A percentile compares a stretch with the other conserved stretches of the same genome.
These are phyloP conservation scores for Pseudochirops corinnae DNA, from an alignment of 2,797 vertebrate species.

Conservation along the genomic window DNA sequence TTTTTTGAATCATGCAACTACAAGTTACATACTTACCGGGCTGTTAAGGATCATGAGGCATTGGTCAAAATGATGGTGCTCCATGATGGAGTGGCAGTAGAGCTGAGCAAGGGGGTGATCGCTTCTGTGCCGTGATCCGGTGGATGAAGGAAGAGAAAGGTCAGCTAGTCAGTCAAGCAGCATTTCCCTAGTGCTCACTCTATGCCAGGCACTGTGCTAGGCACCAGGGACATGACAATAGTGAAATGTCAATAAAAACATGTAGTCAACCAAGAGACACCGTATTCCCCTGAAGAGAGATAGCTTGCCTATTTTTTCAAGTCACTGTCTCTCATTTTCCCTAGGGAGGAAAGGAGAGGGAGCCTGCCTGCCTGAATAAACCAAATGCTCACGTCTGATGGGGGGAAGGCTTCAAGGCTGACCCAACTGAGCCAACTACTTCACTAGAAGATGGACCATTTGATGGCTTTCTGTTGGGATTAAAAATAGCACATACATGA, in stretches of 20 bases:
- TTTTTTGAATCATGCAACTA: constrained; percentile 50
- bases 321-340: constrained; percentile 8
- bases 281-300: neutral
- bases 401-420: neutral
- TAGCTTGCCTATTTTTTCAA: neutral
- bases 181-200: neutral
- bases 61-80: constrained; percentile 98
- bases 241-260: neutral
- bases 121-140: constrained; percentile 86
- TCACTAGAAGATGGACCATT: neutral
- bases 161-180: neutral
- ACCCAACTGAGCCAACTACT: neutral
- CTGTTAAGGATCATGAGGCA: constrained; percentile 99
- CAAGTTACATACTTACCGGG: constrained; percentile 88
- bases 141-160: neutral
- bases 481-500: neutral
- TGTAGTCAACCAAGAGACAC: neutral
- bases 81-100: constrained; percentile 98
- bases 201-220: neutral
- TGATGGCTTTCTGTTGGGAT: neutral
- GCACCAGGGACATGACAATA: neutral
- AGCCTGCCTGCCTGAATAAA: neutral
- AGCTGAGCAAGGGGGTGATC: constrained; percentile 97
- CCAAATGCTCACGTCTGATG: constrained; percentile 10
- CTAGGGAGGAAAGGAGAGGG: neutral